These are phyloP conservation scores for Ornithorhynchus anatinus DNA, from an alignment of 2,113 vertebrate species.

Conservation along the genomic window DNA sequence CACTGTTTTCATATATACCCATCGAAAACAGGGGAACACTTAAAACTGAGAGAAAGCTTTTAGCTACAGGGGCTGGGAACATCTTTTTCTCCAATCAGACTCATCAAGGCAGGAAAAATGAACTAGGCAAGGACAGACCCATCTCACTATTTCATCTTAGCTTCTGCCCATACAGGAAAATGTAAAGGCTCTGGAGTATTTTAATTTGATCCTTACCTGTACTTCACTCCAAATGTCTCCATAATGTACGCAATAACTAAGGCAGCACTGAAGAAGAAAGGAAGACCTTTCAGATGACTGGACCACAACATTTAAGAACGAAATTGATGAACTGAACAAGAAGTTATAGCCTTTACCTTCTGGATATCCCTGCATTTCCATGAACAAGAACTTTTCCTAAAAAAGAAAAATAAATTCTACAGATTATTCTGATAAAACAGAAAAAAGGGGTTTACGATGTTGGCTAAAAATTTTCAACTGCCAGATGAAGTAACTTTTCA, in stretches of 20 bases:
- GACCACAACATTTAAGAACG: neutral
- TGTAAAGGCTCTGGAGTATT: neutral
- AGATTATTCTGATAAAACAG: constrained; percentile 23
- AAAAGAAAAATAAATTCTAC: constrained; percentile 38
- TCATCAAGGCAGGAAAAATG: too few relatives aligned
- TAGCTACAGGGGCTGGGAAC: too few relatives aligned
- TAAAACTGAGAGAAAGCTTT: too few relatives aligned
- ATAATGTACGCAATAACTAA: constrained; percentile 99
- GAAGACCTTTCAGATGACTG: neutral
- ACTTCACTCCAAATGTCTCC: constrained; percentile 99
- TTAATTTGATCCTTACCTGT: constrained; percentile 78
- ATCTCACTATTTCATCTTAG: too few relatives aligned
- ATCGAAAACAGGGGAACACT: too few relatives aligned
- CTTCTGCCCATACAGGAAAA: too few relatives aligned
- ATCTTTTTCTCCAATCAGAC: too few relatives aligned
- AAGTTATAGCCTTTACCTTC: constrained; percentile 81
- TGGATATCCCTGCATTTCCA: constrained; percentile 98
- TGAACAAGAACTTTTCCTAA: constrained; percentile 97
- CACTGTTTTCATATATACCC: too few relatives aligned
- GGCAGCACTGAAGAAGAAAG: constrained; percentile 84
- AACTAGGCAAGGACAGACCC: too few relatives aligned
- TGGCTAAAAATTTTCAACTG: neutral
- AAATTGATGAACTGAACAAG: neutral
- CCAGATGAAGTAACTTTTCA: neutral
- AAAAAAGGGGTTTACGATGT: neutral